Conservation (phyloP, 2,888 invertebrate species). For the Colletes collaris region DNA sequence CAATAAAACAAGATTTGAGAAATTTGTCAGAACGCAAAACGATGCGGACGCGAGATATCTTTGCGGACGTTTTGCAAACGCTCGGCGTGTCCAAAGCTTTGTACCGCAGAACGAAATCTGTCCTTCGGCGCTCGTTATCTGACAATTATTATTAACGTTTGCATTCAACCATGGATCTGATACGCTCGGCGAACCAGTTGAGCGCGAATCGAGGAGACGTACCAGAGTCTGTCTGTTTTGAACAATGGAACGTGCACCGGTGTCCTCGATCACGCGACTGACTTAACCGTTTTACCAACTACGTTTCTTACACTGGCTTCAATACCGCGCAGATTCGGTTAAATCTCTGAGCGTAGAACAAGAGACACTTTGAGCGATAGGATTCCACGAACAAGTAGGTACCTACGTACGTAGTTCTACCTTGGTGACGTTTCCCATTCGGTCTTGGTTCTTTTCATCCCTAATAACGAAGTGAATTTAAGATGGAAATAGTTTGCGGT, state of each 20-base stretch:
- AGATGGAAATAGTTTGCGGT: neutral
- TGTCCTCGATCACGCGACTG: slow-evolving; percentile 25
- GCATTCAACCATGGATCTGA: slow-evolving; percentile 22
- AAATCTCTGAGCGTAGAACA: too few relatives aligned
- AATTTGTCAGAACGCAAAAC: slow-evolving; percentile 15
- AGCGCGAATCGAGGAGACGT: neutral
- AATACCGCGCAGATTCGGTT: neutral
- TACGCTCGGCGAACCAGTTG: slow-evolving; percentile 5
- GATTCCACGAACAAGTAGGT: neutral
- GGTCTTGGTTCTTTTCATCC: too few relatives aligned
- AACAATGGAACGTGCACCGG: slow-evolving; percentile 4
- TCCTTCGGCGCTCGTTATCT: slow-evolving; percentile 44
- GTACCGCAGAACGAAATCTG: slow-evolving; percentile 44
- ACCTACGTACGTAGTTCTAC: too few relatives aligned
- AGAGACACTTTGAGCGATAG: too few relatives aligned
- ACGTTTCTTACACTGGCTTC: neutral
- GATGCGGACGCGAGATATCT: slow-evolving; percentile 17
- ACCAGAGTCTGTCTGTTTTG: neutral
- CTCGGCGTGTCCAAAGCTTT: slow-evolving; percentile 29
- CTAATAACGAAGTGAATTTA: neutral
- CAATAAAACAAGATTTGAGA: neutral
- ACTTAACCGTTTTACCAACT: slow-evolving; percentile 1
- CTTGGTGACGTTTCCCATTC: too few relatives aligned
- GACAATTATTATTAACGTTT: slow-evolving; percentile 54
- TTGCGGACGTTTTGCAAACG: slow-evolving; percentile 16